A percentile compares a stretch with the other conserved stretches of the same genome.
Evolutionary conservation across 2,797 vertebrate genomes (phyloP).

Genomic region (Pogoniulus pusillus): DNA sequence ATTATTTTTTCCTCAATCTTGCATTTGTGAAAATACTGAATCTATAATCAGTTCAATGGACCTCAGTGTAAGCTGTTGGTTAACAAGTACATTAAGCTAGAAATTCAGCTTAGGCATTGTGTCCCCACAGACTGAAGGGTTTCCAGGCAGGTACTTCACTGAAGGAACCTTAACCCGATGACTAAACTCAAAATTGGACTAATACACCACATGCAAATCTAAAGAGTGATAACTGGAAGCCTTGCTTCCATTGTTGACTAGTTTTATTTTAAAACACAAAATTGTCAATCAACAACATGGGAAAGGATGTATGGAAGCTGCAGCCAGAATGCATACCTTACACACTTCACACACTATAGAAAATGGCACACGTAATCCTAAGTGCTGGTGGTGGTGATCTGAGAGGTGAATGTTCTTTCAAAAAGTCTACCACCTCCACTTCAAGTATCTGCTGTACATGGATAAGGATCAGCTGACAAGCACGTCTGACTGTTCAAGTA

Average conservation of each 20-base stretch:
- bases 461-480: conserved; percentile 32
- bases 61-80: conserved; percentile 31
- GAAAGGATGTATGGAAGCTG: conserved; percentile 25
- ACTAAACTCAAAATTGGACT: conserved; percentile 7
- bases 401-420: conserved; percentile 10
- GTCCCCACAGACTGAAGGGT: conserved; percentile 38
- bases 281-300: conserved; percentile 46
- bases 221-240: conserved; percentile 34
- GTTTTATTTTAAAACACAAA: conserved; percentile 26
- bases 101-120: conserved; percentile 46
- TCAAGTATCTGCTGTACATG: background rate
- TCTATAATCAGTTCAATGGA: conserved; percentile 43
- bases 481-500: conserved; percentile 1
- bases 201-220: conserved; percentile 15
- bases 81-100: conserved; percentile 35
- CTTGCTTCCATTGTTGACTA: conserved; percentile 36
- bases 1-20: background rate
- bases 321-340: background rate
- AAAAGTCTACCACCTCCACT: conserved; percentile 10
- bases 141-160: conserved; percentile 50
- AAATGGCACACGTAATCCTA: conserved; percentile 31
- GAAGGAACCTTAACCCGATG: background rate
- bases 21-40: conserved; percentile 32
- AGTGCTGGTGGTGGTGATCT: background rate
- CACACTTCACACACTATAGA: background rate